Percentiles rank a stretch among this genome's conserved stretches.
Evolutionary conservation across 2,113 vertebrate species (phyloP).

Genomic region (Tauraco erythrolophus): DNA sequence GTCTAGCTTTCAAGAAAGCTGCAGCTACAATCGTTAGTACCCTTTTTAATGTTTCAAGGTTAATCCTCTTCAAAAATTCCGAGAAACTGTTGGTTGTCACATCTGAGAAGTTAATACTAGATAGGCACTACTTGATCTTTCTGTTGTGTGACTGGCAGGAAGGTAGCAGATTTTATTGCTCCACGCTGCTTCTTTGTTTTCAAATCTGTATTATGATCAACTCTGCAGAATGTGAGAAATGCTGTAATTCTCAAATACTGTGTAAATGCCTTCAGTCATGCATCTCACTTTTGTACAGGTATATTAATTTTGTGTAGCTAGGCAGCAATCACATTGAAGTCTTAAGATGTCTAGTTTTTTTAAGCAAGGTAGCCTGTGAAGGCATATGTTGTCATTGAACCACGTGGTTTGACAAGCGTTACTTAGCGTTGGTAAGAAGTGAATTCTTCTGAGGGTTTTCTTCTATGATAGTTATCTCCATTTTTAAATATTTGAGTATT

Average conservation of each 20-base stretch:
- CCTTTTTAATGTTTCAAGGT: background rate
- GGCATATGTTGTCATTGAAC: background rate
- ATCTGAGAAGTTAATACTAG: background rate
- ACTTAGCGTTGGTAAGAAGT: background rate
- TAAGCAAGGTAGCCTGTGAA: background rate
- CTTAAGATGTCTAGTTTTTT: background rate
- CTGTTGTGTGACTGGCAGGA: background rate
- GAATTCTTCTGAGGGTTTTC: background rate
- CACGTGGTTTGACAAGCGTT: background rate
- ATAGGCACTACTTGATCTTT: background rate
- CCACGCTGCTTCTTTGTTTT: background rate
- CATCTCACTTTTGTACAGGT: background rate
- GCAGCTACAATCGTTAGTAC: background rate
- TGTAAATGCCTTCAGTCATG: background rate
- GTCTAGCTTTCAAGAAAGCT: background rate
- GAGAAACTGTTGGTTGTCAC: background rate
- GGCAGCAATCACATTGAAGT: background rate
- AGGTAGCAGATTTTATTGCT: background rate
- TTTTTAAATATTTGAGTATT: background rate
- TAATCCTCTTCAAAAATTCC: background rate
- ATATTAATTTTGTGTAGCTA: background rate
- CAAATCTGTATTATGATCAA: background rate
- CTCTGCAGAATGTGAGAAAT: background rate
- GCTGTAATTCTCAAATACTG: background rate
- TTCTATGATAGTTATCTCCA: background rate